Evolutionary conservation across 2,113 vertebrate genomes (phyloP).

Genomic region (Chaenocephalus aceratus): DNA sequence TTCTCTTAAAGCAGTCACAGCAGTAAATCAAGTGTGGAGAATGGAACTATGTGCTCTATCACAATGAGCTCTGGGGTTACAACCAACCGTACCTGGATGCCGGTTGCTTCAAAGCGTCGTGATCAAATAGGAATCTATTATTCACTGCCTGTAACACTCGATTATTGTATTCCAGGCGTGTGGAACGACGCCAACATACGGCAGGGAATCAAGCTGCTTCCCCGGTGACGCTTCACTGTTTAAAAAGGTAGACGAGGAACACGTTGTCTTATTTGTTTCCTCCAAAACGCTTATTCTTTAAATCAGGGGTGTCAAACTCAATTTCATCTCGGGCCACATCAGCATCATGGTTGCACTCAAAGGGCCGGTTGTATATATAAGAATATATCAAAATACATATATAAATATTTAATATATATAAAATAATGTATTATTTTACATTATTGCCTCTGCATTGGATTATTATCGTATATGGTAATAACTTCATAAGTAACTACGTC

Average conservation of each 20-base stretch:
- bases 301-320: too few relatives aligned
- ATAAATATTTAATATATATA: too few relatives aligned
- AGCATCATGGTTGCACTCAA: too few relatives aligned
- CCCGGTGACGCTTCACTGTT: not conserved
- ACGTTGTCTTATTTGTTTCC: not conserved
- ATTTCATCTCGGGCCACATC: too few relatives aligned
- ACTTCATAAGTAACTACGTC: too few relatives aligned
- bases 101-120: slow-evolving; percentile 26
- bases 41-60: slow-evolving; percentile 59
- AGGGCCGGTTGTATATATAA: too few relatives aligned
- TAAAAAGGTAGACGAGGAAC: not conserved
- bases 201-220: slow-evolving; percentile 12
- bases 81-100: slow-evolving; percentile 55
- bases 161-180: slow-evolving; percentile 23
- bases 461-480: too few relatives aligned
- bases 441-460: too few relatives aligned
- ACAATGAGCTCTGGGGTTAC: slow-evolving; percentile 47
- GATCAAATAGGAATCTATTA: slow-evolving; percentile 50
- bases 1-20: slow-evolving; percentile 64
- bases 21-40: slow-evolving; percentile 75
- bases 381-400: too few relatives aligned
- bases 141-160: slow-evolving; percentile 42
- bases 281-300: not conserved
- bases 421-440: too few relatives aligned
- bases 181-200: slow-evolving; percentile 16